Base-by-base conservation (phyloP, 1,140 invertebrate species). In the Neoseiulus cucumeris region DNA sequence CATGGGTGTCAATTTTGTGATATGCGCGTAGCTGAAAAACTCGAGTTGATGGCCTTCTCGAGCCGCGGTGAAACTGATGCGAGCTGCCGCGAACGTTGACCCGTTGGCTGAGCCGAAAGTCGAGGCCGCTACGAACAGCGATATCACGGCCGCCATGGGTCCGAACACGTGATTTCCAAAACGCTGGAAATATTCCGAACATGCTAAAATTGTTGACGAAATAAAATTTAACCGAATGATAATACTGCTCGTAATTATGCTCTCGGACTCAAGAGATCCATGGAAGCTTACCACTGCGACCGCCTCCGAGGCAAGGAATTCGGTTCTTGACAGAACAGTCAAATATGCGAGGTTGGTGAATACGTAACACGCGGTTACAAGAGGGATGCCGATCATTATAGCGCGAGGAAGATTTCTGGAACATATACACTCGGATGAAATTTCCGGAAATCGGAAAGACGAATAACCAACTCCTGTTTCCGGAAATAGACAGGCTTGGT, bases 291-390 rank as follows among this genome's bases (percentile, higher is more conserved):
- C 85, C 39, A 95, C 87, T 20, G 91, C 92, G 0, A 95, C 91
- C 0, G 91, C 91, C 30, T 83, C 80, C 0, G 86, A 83, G 14
- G 76, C 77, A 0, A 85, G 78, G 79, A 96, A 86, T 74, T 94
- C 90, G 0, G 81, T 76, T 1, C 84, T 82, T 59, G 81, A 84
- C 65, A 96, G 76, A 0, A 85, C 90, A 0, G 91, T 84, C 81
- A 95, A 87, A 74, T 96, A 94, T 28, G 91, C 85, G 0, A 95
- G 79, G 73, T 96, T 96, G 80, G 92, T 88, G 65, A 89, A 80
- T 6, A 92, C 84, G 73, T 96, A 96, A 2, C 94, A 80, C 0
- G 83, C 71, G 0, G 89, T 94, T 0, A 92, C 87, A 1, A 90
- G 75, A 1, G 89, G 87, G 41, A 92, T 87, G 0, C 87, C 91